Percentiles rank a stretch among this genome's conserved stretches.
phyloP scores from a whole-genome alignment of 2,888 invertebrate species.

The Drosophila lutescens region DNA sequence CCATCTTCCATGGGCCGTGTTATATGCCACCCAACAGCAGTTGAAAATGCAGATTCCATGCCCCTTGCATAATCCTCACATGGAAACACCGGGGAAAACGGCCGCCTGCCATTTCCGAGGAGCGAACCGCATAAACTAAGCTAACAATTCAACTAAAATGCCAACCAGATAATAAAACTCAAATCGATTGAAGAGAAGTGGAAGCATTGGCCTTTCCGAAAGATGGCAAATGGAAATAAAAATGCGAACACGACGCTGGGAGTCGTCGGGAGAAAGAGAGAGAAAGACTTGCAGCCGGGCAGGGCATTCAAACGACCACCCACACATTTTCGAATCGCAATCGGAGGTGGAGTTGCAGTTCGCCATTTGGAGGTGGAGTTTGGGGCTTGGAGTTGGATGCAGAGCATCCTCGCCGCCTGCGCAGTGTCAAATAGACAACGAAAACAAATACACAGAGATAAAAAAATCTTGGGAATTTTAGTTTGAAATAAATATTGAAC shows the following conservation, averaged over 20 bases:
- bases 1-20: background rate
- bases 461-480: background rate
- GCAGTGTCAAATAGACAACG: conserved; percentile 76
- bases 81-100: conserved; percentile 4
- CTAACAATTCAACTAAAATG: conserved; percentile 79
- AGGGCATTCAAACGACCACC: conserved; percentile 52
- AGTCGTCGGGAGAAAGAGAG: conserved; percentile 31
- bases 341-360: conserved; percentile 14
- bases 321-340: conserved; percentile 41
- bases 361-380: conserved; percentile 14
- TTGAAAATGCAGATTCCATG: conserved; percentile 29
- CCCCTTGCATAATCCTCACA: conserved; percentile 44
- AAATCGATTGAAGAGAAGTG: conserved; percentile 59
- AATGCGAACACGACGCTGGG: conserved; percentile 60
- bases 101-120: conserved; percentile 18
- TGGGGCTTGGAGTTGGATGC: conserved; percentile 30
- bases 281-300: conserved; percentile 40
- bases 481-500: too few species aligned
- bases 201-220: conserved; percentile 43
- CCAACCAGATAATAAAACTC: conserved; percentile 77
- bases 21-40: conserved; percentile 9
- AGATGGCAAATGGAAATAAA: conserved; percentile 65
- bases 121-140: conserved; percentile 48
- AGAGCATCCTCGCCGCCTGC: conserved; percentile 77
- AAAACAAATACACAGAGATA: conserved; percentile 15